These are phyloP conservation scores for Poliocrania exsul DNA, from an alignment of 2,797 vertebrate species.

Conservation along the genomic window DNA sequence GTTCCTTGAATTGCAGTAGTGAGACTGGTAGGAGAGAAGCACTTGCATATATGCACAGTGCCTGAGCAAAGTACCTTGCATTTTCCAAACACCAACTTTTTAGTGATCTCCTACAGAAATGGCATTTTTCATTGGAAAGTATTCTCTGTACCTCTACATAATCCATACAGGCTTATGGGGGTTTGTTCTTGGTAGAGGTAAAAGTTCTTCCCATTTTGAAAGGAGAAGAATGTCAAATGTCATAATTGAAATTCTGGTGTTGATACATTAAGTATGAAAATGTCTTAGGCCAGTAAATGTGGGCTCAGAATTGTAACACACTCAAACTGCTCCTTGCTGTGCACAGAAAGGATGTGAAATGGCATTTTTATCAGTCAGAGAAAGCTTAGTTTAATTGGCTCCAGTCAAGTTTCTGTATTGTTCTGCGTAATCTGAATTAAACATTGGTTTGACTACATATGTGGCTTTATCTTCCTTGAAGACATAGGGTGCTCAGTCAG, in stretches of 20 bases:
- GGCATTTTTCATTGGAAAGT: neutral
- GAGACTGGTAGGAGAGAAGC: neutral
- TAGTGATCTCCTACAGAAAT: neutral
- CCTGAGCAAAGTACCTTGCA: neutral
- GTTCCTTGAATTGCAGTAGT: neutral
- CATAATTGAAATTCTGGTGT: neutral
- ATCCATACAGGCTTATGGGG: neutral
- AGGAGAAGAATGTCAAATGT: neutral
- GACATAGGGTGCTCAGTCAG: slow-evolving; percentile 57
- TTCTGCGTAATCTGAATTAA: slow-evolving; percentile 67
- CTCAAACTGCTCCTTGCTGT: neutral
- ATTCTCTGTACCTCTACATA: neutral
- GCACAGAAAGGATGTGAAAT: neutral
- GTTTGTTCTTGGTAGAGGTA: neutral
- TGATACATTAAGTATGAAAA: neutral
- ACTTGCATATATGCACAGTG: neutral
- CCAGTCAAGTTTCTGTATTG: slow-evolving; percentile 50
- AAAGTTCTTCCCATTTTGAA: neutral
- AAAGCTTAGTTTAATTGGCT: slow-evolving; percentile 65
- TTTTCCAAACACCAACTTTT: neutral
- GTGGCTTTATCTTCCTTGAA: slow-evolving; percentile 67
- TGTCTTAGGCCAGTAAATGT: neutral
- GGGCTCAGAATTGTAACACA: neutral
- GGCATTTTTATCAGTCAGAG: slow-evolving; percentile 56
- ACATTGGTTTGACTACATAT: slow-evolving; percentile 60